Conservation (phyloP, 2,797 vertebrate genomes). For the Fistularia tabacaria region DNA sequence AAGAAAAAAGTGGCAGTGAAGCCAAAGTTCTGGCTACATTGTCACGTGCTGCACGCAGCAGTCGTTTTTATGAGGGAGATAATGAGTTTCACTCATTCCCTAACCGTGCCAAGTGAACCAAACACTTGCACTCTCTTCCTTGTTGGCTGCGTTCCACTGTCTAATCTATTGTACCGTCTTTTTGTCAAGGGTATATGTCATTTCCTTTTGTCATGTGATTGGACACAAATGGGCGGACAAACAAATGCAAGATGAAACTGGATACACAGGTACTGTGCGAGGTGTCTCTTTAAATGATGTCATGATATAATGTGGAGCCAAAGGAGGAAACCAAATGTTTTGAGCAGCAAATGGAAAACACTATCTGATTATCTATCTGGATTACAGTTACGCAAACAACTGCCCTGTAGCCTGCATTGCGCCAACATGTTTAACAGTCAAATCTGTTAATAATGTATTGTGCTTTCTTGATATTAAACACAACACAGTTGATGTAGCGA, state of each 20-base stretch:
- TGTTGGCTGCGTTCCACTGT: slow-evolving; percentile 44
- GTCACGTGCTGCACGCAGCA: slow-evolving; percentile 27
- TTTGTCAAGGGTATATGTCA: slow-evolving; percentile 22
- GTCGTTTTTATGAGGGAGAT: slow-evolving; percentile 44
- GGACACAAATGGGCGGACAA: slow-evolving; percentile 39
- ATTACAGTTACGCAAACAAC: neutral
- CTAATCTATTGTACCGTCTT: slow-evolving; percentile 49
- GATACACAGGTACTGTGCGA: slow-evolving; percentile 59
- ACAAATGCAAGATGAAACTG: slow-evolving; percentile 52
- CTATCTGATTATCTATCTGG: neutral
- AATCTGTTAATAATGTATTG: neutral
- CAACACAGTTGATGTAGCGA: slow-evolving; percentile 8
- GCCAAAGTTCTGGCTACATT: slow-evolving; percentile 42
- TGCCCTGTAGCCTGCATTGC: neutral
- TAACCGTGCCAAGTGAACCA: slow-evolving; percentile 14
- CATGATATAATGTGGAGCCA: slow-evolving; percentile 31
- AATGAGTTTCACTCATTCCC: slow-evolving; percentile 57
- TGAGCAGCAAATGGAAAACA: slow-evolving; percentile 31
- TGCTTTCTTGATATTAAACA: too few species aligned
- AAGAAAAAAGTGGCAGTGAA: slow-evolving; percentile 37
- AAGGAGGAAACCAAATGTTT: slow-evolving; percentile 19
- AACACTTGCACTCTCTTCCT: slow-evolving; percentile 38
- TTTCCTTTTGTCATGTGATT: slow-evolving; percentile 45
- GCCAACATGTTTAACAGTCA: neutral
- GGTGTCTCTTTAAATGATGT: slow-evolving; percentile 41